Evolutionary conservation across 2,113 vertebrate species (phyloP), one percentile per base, ranked within the genome.

Genomic region (Chamaea fasciata): DNA sequence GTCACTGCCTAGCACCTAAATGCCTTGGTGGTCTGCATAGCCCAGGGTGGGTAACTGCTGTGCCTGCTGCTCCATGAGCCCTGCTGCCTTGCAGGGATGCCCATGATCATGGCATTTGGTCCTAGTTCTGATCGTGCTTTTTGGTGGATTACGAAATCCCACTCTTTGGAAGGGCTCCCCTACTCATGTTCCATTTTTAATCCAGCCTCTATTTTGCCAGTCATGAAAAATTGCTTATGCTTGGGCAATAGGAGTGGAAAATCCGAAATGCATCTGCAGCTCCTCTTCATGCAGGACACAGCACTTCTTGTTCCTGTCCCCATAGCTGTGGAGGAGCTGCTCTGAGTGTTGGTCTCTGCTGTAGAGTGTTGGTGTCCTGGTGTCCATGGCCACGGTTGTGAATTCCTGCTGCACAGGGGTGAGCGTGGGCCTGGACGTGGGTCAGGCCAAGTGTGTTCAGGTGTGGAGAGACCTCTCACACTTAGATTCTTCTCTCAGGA

Each of bases 351-450:
- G n/a, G 22, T 7, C 18, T 83, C 50, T n/a, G 28, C 44, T 14
- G 26, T 4, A 5, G 23, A 35, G 9, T 13, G 7, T 50, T 37
- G 18, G 33, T 55, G 37, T 17, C 53, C 0, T 0, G 27, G 35
- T 24, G 44, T 41, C 75, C 13, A 2, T 31, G 46, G 37, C 41
- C 22, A 2, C 1, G 3, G 3, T 0, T 30, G 27, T 26, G 46
- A 44, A 31, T 46, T 46, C 22, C 42, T 24, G 31, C 10, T 23
- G 41, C 13, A 1, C 53, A 21, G 62, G 77, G 18, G 4, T 15
- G 44, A 63, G 42, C 0, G 0, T 56, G 62, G 46, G 26, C 12
- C 71, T 69, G 23, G 14, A 17, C 0, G 0, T 2, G 20, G 15
- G 21, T 15, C 39, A 22, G 7, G 60, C 27, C 5, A 5, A 17